Conservation (phyloP, 1,140 invertebrate genomes). For the Drepana arcuata region DNA sequence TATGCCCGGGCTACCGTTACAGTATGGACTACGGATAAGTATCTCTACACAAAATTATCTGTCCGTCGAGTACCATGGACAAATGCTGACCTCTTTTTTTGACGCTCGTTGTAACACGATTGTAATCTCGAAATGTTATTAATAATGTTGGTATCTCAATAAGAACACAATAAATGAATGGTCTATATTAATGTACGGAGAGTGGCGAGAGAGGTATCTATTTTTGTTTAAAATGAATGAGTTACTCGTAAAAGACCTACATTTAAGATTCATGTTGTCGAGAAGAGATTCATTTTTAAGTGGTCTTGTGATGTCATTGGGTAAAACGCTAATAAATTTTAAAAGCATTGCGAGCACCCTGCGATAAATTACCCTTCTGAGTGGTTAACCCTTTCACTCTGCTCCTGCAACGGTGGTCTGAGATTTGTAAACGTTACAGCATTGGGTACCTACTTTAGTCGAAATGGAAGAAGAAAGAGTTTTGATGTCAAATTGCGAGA, state of each 20-base stretch:
- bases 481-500: too few species aligned
- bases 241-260: conserved; percentile 4
- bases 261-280: neutral
- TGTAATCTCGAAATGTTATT: conserved; percentile 32
- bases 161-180: conserved; percentile 12
- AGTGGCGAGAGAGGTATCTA: conserved; percentile 22
- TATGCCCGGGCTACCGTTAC: conserved; percentile 31
- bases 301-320: conserved; percentile 16
- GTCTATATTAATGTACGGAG: conserved; percentile 2
- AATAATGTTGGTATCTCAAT: conserved; percentile 25
- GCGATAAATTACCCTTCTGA: conserved; percentile 45
- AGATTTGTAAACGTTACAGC: neutral
- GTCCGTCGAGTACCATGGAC: conserved; percentile 24
- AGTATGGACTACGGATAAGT: conserved; percentile 23
- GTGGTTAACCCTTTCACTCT: conserved; percentile 34
- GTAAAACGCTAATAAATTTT: conserved; percentile 63
- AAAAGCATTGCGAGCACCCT: conserved; percentile 43
- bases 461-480: too few species aligned
- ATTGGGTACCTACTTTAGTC: neutral
- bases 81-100: conserved; percentile 42
- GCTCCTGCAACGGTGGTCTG: too few species aligned
- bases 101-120: conserved; percentile 21
- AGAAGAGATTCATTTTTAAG: neutral
- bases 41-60: conserved; percentile 32
- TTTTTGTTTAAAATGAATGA: conserved; percentile 39